phyloP scores from a whole-genome alignment of 2,888 invertebrate species.

The Lepeophtheirus nordmannii region DNA sequence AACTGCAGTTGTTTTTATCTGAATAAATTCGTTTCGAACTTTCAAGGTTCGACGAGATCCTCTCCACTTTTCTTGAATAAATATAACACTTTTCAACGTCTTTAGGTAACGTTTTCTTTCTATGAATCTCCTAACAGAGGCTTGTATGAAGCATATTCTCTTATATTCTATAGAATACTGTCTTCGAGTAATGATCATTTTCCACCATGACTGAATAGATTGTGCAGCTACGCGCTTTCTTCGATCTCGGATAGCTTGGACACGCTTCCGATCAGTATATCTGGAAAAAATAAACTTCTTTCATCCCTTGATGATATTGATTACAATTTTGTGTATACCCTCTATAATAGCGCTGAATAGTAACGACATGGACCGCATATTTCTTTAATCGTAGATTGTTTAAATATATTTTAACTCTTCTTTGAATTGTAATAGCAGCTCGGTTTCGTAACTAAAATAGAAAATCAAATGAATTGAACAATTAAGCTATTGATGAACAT shows the following conservation, averaged over 20 bases:
- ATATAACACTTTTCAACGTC: not conserved
- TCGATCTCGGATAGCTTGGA: not conserved
- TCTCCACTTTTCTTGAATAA: not conserved
- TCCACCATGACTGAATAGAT: slow-evolving; percentile 2
- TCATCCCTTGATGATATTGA: not conserved
- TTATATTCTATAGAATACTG: not conserved
- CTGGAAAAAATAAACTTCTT: not conserved
- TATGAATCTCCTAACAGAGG: slow-evolving; percentile 9
- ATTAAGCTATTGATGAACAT: not conserved
- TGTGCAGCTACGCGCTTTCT: not conserved
- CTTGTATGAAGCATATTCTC: not conserved
- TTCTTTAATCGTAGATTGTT: not conserved
- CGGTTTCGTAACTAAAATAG: not conserved
- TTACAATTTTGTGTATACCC: not conserved
- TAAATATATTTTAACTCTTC: not conserved
- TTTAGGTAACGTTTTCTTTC: slow-evolving; percentile 10
- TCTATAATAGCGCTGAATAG: not conserved
- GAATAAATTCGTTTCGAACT: slow-evolving; percentile 21
- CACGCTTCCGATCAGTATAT: not conserved
- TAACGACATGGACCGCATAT: not conserved
- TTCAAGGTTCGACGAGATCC: not conserved
- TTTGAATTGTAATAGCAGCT: slow-evolving; percentile 14
- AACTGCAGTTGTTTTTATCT: slow-evolving; percentile 28
- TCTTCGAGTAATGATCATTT: too few species aligned
- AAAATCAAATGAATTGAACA: not conserved